A percentile compares a stretch with the other conserved stretches of the same genome.
These are phyloP conservation scores for Oncorhynchus nerka DNA, from an alignment of 2,113 vertebrate species.

Conservation along the genomic window DNA sequence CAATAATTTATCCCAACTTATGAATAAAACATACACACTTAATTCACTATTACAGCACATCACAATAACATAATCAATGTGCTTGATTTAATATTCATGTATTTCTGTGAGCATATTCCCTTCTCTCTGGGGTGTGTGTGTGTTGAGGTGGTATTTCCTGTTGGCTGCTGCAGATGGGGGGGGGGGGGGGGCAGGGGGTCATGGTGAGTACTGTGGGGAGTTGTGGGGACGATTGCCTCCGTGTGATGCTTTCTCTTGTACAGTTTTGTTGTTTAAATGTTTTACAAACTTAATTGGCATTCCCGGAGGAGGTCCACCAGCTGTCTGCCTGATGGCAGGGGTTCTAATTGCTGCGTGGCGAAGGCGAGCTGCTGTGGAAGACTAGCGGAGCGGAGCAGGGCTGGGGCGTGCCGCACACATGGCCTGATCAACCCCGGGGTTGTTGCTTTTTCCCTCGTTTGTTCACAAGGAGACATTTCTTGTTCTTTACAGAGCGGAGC, in stretches of 20 bases:
- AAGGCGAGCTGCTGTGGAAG: slow-evolving; percentile 61
- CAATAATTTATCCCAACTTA: slow-evolving; percentile 5
- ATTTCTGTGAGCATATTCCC: slow-evolving; percentile 67
- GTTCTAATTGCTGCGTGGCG: slow-evolving; percentile 73
- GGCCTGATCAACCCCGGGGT: slow-evolving; percentile 58
- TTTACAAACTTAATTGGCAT: slow-evolving; percentile 85
- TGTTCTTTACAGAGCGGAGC: slow-evolving; percentile 49
- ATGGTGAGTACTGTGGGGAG: slow-evolving; percentile 61
- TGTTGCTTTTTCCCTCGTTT: slow-evolving; percentile 68
- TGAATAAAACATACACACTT: slow-evolving; percentile 68
- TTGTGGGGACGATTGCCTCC: slow-evolving; percentile 61
- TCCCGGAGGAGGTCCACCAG: slow-evolving; percentile 74
- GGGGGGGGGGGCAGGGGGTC: slow-evolving; percentile 60
- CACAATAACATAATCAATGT: slow-evolving; percentile 71
- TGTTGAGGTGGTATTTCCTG: slow-evolving; percentile 59
- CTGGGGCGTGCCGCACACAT: slow-evolving; percentile 8
- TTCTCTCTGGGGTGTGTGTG: slow-evolving; percentile 53
- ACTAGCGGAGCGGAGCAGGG: slow-evolving; percentile 60
- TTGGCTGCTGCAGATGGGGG: slow-evolving; percentile 70
- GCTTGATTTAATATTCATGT: slow-evolving; percentile 76
- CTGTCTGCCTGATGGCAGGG: slow-evolving; percentile 78
- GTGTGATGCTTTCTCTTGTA: slow-evolving; percentile 72
- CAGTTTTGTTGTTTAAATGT: slow-evolving; percentile 84
- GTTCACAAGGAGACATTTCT: slow-evolving; percentile 58
- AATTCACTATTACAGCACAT: slow-evolving; percentile 69